Evolutionary conservation across 2,888 invertebrate species (phyloP), one percentile per base, ranked within the genome.

Genomic region (Catocala nupta): DNA sequence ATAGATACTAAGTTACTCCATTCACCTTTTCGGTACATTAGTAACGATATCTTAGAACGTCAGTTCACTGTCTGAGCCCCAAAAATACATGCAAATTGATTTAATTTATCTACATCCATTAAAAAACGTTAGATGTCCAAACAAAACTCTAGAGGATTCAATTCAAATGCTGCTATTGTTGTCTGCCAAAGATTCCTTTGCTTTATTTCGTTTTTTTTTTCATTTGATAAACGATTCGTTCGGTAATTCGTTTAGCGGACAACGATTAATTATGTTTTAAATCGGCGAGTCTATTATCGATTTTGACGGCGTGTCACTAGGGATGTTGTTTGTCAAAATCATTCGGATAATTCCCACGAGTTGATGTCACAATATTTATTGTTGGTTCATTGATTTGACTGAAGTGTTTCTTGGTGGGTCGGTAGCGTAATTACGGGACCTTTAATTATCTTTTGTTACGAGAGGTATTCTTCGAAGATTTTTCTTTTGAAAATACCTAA

Each of bases 151-250:
- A 83, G 82, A 85, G 77, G 83, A 90, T 91, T 90, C 89, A 89
- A 93, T 92, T 91, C 91, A 90, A 92, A 91, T 89, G 82, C 74
- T 78, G 81, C 83, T 86, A 93, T 92, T 93, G 93, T 93, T 92
- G 93, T 93, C 93, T 93, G 90, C 84, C 82, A 77, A 79, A 75
- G 73, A 71, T 75, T 85, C 85, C 81, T 88, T 90, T 86, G 77
- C 70, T 76, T 83, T 79, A 81, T 25, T 25, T 25, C 2, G 88
- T 88, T 91, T 89, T 86, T 87, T n/a, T 87, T 87, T 84, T 81
- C 77, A 75, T 66, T 81, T 87, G 89, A 88, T 87, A 85, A 84
- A 89, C 84, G 90, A 81, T 65, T 69, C 55, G 74, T 71, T 71
- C 78, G 66, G 79, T 82, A 80, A 84, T 86, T 82, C 82, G 77